phyloP scores from a whole-genome alignment of 2,797 vertebrate species.

The Notoglanidium macrostoma region DNA sequence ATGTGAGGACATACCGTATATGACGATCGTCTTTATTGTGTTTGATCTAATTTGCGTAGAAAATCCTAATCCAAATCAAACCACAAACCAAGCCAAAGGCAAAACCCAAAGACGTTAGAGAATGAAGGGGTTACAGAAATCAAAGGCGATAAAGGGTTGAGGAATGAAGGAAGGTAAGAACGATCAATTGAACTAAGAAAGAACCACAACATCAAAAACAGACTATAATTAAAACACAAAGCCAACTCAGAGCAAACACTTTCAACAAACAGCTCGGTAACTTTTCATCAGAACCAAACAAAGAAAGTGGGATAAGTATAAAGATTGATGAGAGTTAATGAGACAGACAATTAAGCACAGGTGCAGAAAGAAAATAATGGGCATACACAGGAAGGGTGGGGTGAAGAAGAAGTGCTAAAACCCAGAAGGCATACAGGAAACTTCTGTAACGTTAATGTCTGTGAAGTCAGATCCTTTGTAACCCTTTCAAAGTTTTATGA shows the following conservation, averaged over 20 bases:
- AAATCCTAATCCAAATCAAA: not conserved
- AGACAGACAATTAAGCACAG: constrained; percentile 31
- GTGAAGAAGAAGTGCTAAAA: not conserved
- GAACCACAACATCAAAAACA: not conserved
- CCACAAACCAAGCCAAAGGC: not conserved
- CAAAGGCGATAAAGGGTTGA: not conserved
- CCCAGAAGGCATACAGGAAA: constrained; percentile 28
- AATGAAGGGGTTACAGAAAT: not conserved
- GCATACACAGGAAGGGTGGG: constrained; percentile 12
- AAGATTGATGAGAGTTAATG: constrained; percentile 13
- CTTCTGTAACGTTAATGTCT: not conserved
- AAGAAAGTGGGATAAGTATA: not conserved
- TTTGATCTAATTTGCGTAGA: not conserved
- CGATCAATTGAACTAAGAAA: not conserved
- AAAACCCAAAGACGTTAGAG: too few species aligned
- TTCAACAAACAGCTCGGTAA: not conserved
- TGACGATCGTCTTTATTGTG: too few species aligned
- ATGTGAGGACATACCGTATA: not conserved
- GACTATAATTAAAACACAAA: constrained; percentile 1
- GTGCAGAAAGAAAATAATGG: constrained; percentile 11
- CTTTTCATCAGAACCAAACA: not conserved
- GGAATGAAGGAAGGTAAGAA: not conserved
- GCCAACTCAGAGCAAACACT: not conserved
- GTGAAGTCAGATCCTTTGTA: not conserved
- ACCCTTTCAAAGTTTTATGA: not conserved